Percentiles rank a stretch among this genome's conserved stretches.
phyloP scores from a whole-genome alignment of 2,888 invertebrate species.

The Yponomeuta sedellus region DNA sequence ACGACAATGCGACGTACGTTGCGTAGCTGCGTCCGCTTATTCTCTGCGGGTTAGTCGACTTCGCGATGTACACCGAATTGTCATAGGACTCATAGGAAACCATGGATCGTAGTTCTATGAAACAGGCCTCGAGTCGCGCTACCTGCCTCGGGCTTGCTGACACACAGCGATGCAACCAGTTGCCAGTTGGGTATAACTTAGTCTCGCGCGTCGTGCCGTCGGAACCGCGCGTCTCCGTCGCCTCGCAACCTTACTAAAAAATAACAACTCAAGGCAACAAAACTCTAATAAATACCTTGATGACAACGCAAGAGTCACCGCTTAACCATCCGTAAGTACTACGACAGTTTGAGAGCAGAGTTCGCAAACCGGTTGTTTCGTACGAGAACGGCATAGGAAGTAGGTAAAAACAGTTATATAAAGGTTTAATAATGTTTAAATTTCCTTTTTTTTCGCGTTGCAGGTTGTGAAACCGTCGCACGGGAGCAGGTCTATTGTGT shows the following conservation, averaged over 20 bases:
- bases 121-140: conserved; percentile 14
- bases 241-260: neutral
- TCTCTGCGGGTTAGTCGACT: no score
- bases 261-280: conserved; percentile 12
- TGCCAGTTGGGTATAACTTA: conserved; percentile 21
- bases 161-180: conserved; percentile 17
- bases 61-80: no score
- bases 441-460: conserved; percentile 38
- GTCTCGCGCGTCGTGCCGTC: conserved; percentile 23
- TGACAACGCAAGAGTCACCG: conserved; percentile 14
- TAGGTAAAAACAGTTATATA: conserved; percentile 55
- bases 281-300: conserved; percentile 16
- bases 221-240: conserved; percentile 19
- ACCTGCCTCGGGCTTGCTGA: conserved; percentile 10
- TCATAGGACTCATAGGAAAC: no score
- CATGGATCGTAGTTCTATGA: no score
- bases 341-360: conserved; percentile 15
- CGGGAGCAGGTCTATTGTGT: conserved; percentile 42
- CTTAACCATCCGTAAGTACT: conserved; percentile 15
- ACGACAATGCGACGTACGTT: no score
- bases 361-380: conserved; percentile 6
- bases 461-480: conserved; percentile 37
- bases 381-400: conserved; percentile 41
- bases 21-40: no score
- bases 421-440: conserved; percentile 39